These are phyloP conservation scores for Drosophila elegans DNA, from an alignment of 1,140 invertebrate species.

Conservation along the genomic window DNA sequence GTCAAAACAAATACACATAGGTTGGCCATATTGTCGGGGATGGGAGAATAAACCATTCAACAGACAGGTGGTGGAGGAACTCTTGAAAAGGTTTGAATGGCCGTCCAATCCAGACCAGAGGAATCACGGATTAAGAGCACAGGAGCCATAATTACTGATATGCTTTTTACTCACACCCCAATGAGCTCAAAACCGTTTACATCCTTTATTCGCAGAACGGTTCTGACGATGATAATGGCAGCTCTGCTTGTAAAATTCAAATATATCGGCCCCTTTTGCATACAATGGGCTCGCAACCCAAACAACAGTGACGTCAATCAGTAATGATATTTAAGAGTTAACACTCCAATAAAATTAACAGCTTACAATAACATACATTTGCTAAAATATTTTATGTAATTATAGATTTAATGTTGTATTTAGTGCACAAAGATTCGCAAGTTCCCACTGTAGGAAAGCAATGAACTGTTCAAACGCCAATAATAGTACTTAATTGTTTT, in stretches of 20 bases:
- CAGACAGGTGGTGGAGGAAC: slow-evolving; percentile 37
- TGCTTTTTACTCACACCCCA: slow-evolving; percentile 35
- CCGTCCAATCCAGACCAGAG: slow-evolving; percentile 9
- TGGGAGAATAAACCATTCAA: slow-evolving; percentile 14
- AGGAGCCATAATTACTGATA: slow-evolving; percentile 65
- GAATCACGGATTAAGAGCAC: slow-evolving; percentile 13
- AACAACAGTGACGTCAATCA: slow-evolving; percentile 14
- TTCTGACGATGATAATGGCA: slow-evolving; percentile 10
- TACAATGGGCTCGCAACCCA: slow-evolving; percentile 46
- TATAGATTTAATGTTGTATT: too few species aligned
- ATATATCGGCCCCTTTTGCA: slow-evolving; percentile 64
- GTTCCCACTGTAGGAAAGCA: not conserved
- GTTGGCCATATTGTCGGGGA: not conserved
- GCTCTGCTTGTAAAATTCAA: slow-evolving; percentile 29
- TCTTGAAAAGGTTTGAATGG: slow-evolving; percentile 12
- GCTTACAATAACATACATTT: too few species aligned
- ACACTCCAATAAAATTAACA: too few species aligned
- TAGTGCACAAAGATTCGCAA: too few species aligned
- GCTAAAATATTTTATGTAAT: too few species aligned
- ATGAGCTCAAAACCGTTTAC: slow-evolving; percentile 30
- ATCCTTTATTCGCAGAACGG: slow-evolving; percentile 35
- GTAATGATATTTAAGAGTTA: slow-evolving; percentile 43
- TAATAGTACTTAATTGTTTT: slow-evolving; percentile 38
- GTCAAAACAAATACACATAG: slow-evolving; percentile 47
- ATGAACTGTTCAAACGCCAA: slow-evolving; percentile 31